Percentiles rank a stretch among this genome's conserved stretches.
Evolutionary conservation across 2,888 invertebrate genomes (phyloP).

Genomic region (Drosophila lutescens): DNA sequence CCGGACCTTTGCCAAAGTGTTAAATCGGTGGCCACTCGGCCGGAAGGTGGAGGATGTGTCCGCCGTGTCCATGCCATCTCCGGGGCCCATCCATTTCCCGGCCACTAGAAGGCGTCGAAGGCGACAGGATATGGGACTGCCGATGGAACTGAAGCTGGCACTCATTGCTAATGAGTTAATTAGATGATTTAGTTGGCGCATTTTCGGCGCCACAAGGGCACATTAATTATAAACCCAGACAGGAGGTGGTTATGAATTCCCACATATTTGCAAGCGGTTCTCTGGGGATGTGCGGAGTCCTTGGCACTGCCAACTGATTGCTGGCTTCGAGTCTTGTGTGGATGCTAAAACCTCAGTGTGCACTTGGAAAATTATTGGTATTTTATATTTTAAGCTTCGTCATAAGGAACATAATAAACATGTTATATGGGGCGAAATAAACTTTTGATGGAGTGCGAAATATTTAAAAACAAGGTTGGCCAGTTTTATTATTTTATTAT

Average conservation of each 20-base stretch:
- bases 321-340: constrained; percentile 43
- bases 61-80: constrained; percentile 18
- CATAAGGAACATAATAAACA: neutral
- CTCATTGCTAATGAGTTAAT: constrained; percentile 69
- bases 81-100: constrained; percentile 21
- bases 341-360: neutral
- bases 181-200: constrained; percentile 66
- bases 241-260: constrained; percentile 20
- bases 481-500: too few species aligned
- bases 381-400: neutral
- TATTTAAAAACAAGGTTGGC: neutral
- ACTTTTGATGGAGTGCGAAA: neutral
- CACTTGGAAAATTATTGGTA: constrained; percentile 3
- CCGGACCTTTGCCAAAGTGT: constrained; percentile 48
- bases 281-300: constrained; percentile 17
- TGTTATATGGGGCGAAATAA: neutral
- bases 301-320: constrained; percentile 66
- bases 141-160: constrained; percentile 23
- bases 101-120: constrained; percentile 5
- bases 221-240: constrained; percentile 48
- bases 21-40: constrained; percentile 52
- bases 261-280: constrained; percentile 30
- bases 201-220: constrained; percentile 41
- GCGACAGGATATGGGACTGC: constrained; percentile 3
- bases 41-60: constrained; percentile 24